These are phyloP conservation scores for Idaea aversata DNA, from an alignment of 2,888 invertebrate genomes.

Conservation along the genomic window DNA sequence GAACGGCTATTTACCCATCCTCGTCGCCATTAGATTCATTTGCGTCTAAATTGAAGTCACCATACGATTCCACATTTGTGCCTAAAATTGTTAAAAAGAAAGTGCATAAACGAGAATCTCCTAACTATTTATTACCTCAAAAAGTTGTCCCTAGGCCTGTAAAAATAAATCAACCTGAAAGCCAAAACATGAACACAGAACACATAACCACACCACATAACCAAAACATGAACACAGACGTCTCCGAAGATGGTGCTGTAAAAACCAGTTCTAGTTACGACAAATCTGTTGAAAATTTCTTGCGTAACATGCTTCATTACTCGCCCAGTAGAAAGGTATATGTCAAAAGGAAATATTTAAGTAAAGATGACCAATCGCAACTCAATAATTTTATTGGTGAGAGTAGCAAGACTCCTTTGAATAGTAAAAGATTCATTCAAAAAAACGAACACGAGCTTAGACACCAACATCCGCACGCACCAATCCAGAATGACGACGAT, in stretches of 20 bases:
- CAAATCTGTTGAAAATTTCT: neutral
- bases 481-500: no score
- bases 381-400: neutral
- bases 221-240: no score
- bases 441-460: no score
- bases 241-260: neutral
- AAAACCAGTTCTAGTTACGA: neutral
- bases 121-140: neutral
- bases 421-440: no score
- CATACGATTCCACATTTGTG: neutral
- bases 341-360: neutral
- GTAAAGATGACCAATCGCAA: neutral
- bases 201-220: no score
- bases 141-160: neutral
- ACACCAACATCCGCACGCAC: no score
- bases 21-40: slow-evolving; percentile 6
- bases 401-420: neutral
- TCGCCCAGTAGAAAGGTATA: neutral
- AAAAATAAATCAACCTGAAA: no score
- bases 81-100: neutral
- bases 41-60: neutral
- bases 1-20: slow-evolving; percentile 29
- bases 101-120: neutral
- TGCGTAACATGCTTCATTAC: neutral
- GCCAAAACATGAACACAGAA: no score